Evolutionary conservation across 2,888 invertebrate genomes (phyloP), one percentile per base, ranked within the genome.

Genomic region (Lithophane ornitopus): DNA sequence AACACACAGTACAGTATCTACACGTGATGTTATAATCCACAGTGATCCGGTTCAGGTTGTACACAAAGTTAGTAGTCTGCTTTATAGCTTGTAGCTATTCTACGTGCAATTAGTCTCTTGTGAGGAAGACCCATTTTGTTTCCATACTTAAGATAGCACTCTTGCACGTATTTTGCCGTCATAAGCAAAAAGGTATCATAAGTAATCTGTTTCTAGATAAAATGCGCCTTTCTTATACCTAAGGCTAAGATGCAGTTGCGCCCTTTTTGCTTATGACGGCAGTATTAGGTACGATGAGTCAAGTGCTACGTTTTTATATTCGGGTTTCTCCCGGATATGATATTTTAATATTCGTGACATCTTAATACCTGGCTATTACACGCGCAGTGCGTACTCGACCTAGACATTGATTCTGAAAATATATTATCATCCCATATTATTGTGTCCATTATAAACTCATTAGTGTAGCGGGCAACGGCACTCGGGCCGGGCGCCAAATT

Each of bases 401-500:
- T 95, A 96, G 95, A 96, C 96, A 95, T 95, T 95, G 95, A 96
- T 95, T 94, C 92, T 90, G 91, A 94, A 94, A 95, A 94, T 95
- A 95, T 95, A 95, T 95, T 92, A 96, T 96, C 94, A 95, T 94
- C 91, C 90, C 89, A 93, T 94, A 94, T 94, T 94, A 95, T 95
- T 94, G 92, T 93, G 93, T 94, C 94, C 96, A 96, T 96, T 96
- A 96, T 96, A 96, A 96, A 95, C 93, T 95, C 96, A 96, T 96
- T 96, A 96, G 96, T 94, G 94, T 94, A 94, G 94, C 95, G 95
- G 92, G 93, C 95, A 95, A 96, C 96, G 96, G 96, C 95, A 95
- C 95, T 95, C 93, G 93, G 89, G 88, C 90, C 92, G 94, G 93
- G 91, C 95, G 94, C 95, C 95, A 96, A 96, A 96, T 96, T 96